These are phyloP conservation scores for Yponomeuta sedellus DNA, from an alignment of 2,888 invertebrate species.

Conservation along the genomic window DNA sequence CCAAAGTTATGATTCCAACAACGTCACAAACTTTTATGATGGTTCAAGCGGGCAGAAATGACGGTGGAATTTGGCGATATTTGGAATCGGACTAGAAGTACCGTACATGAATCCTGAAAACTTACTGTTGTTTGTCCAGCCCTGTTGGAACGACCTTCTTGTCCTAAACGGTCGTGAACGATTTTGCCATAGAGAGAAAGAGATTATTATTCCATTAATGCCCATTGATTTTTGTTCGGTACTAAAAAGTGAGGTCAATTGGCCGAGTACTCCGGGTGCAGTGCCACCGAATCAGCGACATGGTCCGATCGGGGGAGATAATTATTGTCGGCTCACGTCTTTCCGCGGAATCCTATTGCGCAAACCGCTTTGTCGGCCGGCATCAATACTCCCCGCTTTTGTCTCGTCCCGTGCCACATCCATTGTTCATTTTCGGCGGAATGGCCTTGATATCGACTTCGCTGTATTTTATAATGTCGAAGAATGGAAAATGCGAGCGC, in stretches of 20 bases:
- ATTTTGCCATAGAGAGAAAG: too few relatives aligned
- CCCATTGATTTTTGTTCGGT: too few relatives aligned
- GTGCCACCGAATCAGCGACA: slow-evolving; percentile 50
- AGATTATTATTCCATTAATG: too few relatives aligned
- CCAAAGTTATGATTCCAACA: too few relatives aligned
- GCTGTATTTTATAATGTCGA: slow-evolving; percentile 41
- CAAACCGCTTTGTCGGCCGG: slow-evolving; percentile 71
- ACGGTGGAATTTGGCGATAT: too few relatives aligned
- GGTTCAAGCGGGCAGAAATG: too few relatives aligned
- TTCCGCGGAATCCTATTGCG: slow-evolving; percentile 73
- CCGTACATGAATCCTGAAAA: too few relatives aligned
- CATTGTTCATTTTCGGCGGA: slow-evolving; percentile 67
- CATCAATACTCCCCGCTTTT: slow-evolving; percentile 65
- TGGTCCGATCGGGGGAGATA: slow-evolving; percentile 63
- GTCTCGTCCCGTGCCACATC: slow-evolving; percentile 57
- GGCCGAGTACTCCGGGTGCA: background rate
- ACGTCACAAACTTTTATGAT: too few relatives aligned
- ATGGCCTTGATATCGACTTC: slow-evolving; percentile 49
- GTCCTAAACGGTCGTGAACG: too few relatives aligned
- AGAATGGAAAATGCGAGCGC: background rate
- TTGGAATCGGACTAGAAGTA: too few relatives aligned
- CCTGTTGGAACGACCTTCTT: too few relatives aligned
- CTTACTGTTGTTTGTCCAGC: too few relatives aligned
- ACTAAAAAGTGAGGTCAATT: background rate
- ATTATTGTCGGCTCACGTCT: slow-evolving; percentile 72